Base-by-base conservation (phyloP, 2,888 invertebrate genomes). In the Mamestra brassicae region DNA sequence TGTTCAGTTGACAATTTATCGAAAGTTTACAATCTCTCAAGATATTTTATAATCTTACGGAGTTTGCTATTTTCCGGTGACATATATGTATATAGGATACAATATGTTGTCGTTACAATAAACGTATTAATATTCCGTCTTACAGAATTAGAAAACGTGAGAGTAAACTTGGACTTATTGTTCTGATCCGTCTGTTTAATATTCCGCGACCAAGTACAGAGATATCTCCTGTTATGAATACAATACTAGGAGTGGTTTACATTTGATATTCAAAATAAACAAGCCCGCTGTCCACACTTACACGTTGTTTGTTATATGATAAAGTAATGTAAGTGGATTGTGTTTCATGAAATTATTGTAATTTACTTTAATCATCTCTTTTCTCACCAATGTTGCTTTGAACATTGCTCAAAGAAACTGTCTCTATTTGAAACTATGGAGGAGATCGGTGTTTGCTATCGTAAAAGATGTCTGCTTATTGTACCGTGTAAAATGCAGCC, bases 181-280 rank as follows among this genome's bases (percentile, higher is more conserved):
- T 81, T 72, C 36, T 66, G 84, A 74, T 70, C 52, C 60, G 54
- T 66, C 61, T 78, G 63, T 74, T 81, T 78, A 78, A 63, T 71
- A 80, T 77, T 79, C 69, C 61, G 61, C 45, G 62, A 42, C 66
- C 65, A 76, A 77, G 70, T 66, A 70, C 57, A 76, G 62, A 85
- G 83, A 80, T 82, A 82, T 82, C 85, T 80, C 70, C 76, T 83
- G 76, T 71, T 85, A 87, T 80, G 83, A 82, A 85, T 87, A 87
- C 77, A 85, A 85, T 87, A 71, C 75, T 66, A 77, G 75, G 79
- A 79, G 83, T 87, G 80, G 79, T 77, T 85, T 74, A 85, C 72
- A 87, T 82, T 77, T 85, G 76, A 82, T 82, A 85, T 85, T 87
- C 80, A 75, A 85, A 85, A 85, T 80, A 87, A 87, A 80, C 79